Evolutionary conservation across 1,140 invertebrate species (phyloP), one percentile per base, ranked within the genome.

Genomic region (Drosophila elegans): DNA sequence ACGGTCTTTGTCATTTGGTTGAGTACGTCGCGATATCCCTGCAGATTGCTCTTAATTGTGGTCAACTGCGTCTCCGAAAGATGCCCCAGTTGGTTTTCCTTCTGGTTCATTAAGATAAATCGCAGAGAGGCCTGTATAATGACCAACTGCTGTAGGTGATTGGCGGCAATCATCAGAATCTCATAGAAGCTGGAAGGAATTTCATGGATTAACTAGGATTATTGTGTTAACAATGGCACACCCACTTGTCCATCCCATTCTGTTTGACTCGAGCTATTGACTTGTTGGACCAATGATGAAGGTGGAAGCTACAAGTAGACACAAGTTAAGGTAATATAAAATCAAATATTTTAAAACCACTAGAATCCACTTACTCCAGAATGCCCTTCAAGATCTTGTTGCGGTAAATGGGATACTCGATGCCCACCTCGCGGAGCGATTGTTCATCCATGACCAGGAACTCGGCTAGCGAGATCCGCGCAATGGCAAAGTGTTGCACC

Each of bases 371-470:
- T 89, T 25, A 94, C 73, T 86, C 91, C 27, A 93, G 76, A 44
- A 94, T 78, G 7, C 91, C 93, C 29, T 90, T 85, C 55, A 92
- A 51, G 46, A 94, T 93, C 63, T 92, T 92, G 32, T 91, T 90
- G 21, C 93, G 74, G 69, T 93, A 92, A 75, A 91, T 93, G 3
- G 93, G 93, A 71, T 92, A 91, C 60, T 76, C 49, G 7, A 94
- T 71, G 29, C 92, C 92, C 21, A 93, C 59, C 13, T 89, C 54
- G 36, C 78, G 62, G 4, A 94, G 63, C 21, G 88, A 74, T 3
- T 91, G 48, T n/a, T 93, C 91, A 55, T 82, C 83, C 63, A 93
- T 90, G 0, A 79, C 78, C 11, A 94, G 69, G 52, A 94, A 93
- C 55, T 93, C 80, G 6, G 78, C 79, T 44, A 94, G 74, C 48